Evolutionary conservation across 2,888 invertebrate species (phyloP), one percentile per base, ranked within the genome.

Genomic region (Myathropa florea): DNA sequence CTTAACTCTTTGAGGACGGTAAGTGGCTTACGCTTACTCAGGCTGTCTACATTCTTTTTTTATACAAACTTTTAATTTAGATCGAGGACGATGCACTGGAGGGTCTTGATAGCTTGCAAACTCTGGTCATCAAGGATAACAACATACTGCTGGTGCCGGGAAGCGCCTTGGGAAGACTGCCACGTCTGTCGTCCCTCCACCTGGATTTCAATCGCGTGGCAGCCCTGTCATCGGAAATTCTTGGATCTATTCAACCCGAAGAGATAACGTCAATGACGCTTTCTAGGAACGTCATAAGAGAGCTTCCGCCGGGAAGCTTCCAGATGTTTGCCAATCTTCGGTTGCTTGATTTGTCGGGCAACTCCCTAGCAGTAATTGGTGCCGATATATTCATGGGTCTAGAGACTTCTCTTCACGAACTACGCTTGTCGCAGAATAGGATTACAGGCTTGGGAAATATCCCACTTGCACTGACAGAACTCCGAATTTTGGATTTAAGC

Each of bases 1-100:
- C 95, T 97, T 36, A 98, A 98, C 91, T 96, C 97, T 2, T 93
- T 98, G 60, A 94, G 98, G 91, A 97, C 97, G 89, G 97, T 97
- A 93, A 94, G 95, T 94, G 3, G 7, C 6, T 46, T 4, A 7
- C 1, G 6, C 18, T 4, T 18, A 0, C n/a, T 46, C 0, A 14
- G 4, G 14, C 39, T 3, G n/a, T n/a, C 2, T 3, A 12, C 3
- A 18, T 33, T 0, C 0, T 4, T 21, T 21, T 21, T 28, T 4
- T 23, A 67, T 24, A 14, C 7, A 12, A n/a, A 0, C 18, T 46
- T 24, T 7, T 36, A 73, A 93, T 93, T 59, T 93, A 97, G 97
- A 96, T 98, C 83, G 97, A 97, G 93, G 97, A 97, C 89, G 97
- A 97, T 88, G 96, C 97, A 0, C 96, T 98, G 89, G 97, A 97